Percentiles rank a stretch among this genome's conserved stretches.
Evolutionary conservation across 2,797 vertebrate genomes (phyloP).

Genomic region (Anguilla pacifica): DNA sequence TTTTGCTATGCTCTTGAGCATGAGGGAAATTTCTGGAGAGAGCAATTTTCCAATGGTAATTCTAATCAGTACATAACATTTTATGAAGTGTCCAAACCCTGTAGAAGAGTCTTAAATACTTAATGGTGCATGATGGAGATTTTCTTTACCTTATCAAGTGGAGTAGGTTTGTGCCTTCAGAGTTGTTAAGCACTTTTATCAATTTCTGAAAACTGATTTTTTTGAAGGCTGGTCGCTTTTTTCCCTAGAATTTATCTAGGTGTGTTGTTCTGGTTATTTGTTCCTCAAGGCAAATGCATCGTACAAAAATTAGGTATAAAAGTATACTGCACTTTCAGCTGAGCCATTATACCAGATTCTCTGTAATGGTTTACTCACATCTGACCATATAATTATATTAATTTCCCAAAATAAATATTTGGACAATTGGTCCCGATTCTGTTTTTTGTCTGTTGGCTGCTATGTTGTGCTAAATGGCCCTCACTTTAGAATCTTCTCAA

Average conservation of each 20-base stretch:
- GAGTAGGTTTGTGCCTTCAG: neutral
- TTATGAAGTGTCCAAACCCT: neutral
- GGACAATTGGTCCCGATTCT: neutral
- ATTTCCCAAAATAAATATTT: neutral
- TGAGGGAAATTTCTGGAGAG: neutral
- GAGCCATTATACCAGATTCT: neutral
- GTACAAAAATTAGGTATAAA: neutral
- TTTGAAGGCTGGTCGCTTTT: neutral
- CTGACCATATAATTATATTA: neutral
- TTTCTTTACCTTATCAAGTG: neutral
- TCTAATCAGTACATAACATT: neutral
- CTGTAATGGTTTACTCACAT: neutral
- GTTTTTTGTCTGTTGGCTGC: neutral
- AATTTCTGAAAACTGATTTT: neutral
- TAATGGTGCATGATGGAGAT: neutral
- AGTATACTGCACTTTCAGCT: neutral
- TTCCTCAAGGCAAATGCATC: neutral
- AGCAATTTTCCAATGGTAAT: neutral
- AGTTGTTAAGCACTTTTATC: neutral
- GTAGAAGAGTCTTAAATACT: conserved; percentile 3
- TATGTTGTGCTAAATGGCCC: neutral
- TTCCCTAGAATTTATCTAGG: neutral
- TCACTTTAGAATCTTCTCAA: neutral
- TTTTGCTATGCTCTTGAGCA: neutral
- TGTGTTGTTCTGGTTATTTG: neutral